phyloP scores from a whole-genome alignment of 2,888 invertebrate genomes.

The Nemoura dubitans region DNA sequence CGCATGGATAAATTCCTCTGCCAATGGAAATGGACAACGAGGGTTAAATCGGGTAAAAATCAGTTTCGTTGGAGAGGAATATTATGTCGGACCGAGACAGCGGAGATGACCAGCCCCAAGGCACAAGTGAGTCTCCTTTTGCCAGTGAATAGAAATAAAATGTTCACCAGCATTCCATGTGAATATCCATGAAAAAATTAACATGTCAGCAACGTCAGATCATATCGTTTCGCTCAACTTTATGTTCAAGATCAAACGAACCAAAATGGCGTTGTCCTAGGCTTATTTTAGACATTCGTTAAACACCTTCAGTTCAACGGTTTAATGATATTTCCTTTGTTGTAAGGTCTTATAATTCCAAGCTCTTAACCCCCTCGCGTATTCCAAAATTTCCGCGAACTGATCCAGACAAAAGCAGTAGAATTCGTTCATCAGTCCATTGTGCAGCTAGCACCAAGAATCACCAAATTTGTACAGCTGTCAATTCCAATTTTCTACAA shows the following conservation, averaged over 20 bases:
- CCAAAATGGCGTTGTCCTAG: constrained; percentile 51
- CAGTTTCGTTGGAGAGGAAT: constrained; percentile 38
- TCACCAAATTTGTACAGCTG: constrained; percentile 42
- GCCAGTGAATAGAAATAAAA: background rate
- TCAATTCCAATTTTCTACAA: constrained; percentile 26
- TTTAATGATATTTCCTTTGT: background rate
- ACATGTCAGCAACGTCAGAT: constrained; percentile 24
- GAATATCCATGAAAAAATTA: background rate
- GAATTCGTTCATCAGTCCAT: background rate
- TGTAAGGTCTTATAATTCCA: background rate
- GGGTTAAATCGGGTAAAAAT: constrained; percentile 52
- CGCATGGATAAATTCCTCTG: constrained; percentile 51
- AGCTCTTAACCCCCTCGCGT: background rate
- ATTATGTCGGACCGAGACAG: constrained; percentile 59
- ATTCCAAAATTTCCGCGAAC: background rate
- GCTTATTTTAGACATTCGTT: constrained; percentile 32
- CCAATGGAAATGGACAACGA: constrained; percentile 52
- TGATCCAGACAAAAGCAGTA: background rate
- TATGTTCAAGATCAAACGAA: constrained; percentile 49
- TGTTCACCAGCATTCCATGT: background rate
- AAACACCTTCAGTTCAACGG: background rate
- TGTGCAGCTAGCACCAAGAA: constrained; percentile 23
- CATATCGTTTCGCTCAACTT: background rate
- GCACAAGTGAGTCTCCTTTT: constrained; percentile 56
- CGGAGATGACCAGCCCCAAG: constrained; percentile 58